Conservation (phyloP, 2,888 invertebrate species). For the Tuta absoluta region DNA sequence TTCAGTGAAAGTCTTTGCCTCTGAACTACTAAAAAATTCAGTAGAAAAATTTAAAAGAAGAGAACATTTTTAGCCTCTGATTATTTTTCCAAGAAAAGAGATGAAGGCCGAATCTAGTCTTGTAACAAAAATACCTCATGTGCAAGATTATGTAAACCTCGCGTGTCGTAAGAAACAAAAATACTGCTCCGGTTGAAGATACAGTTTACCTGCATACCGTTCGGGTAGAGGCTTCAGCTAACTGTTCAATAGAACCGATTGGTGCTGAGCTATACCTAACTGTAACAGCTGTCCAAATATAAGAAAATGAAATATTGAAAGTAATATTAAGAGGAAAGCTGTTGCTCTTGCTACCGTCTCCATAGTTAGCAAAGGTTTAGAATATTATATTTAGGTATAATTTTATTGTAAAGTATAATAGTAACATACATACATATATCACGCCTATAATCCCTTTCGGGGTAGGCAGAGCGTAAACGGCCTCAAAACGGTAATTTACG, state of each 20-base stretch:
- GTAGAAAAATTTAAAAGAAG: neutral
- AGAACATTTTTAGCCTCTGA: neutral
- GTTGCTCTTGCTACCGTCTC: too few relatives aligned
- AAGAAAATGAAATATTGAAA: neutral
- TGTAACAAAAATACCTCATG: neutral
- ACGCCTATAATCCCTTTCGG: too few relatives aligned
- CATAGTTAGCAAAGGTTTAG: too few relatives aligned
- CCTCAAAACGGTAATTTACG: too few relatives aligned
- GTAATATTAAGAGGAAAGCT: too few relatives aligned
- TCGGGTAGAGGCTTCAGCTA: neutral
- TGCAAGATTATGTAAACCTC: slow-evolving; percentile 2
- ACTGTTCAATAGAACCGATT: slow-evolving; percentile 4
- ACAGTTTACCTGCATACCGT: slow-evolving; percentile 8
- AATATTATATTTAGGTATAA: too few relatives aligned
- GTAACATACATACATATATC: too few relatives aligned
- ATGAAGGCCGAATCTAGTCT: neutral
- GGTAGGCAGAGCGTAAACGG: too few relatives aligned
- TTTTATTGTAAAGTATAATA: too few relatives aligned
- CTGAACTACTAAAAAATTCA: too few relatives aligned
- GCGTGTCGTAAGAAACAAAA: slow-evolving; percentile 15
- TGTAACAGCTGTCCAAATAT: neutral
- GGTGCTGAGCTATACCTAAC: neutral
- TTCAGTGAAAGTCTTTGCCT: too few relatives aligned
- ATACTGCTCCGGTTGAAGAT: neutral
- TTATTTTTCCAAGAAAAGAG: neutral